phyloP scores from a whole-genome alignment of 2,113 vertebrate genomes.

The Ageneiosus marmoratus region DNA sequence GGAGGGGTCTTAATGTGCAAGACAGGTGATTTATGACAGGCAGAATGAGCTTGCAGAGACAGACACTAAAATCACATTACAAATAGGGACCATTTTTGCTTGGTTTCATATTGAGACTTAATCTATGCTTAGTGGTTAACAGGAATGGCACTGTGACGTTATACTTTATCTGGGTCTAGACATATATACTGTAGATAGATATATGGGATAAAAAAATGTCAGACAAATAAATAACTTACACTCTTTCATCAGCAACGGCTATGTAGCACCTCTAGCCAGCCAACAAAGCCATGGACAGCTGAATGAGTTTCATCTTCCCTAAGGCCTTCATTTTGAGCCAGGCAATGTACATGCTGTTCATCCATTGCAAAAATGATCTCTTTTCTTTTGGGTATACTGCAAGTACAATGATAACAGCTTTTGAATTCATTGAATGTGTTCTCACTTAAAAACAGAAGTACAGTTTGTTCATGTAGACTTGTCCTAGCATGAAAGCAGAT shows the following conservation, averaged over 20 bases:
- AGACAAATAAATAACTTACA: slow-evolving; percentile 61
- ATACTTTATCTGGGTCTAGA: slow-evolving; percentile 61
- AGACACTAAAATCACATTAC: slow-evolving; percentile 3
- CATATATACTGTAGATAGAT: too few relatives aligned
- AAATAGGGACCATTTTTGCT: slow-evolving; percentile 24
- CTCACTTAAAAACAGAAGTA: not conserved
- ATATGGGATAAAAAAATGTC: not conserved
- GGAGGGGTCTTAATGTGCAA: slow-evolving; percentile 22
- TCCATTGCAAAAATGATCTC: slow-evolving; percentile 8
- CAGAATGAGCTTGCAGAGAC: slow-evolving; percentile 33
- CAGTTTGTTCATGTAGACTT: not conserved
- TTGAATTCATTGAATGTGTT: slow-evolving; percentile 20
- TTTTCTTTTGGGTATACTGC: not conserved
- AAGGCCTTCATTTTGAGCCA: not conserved
- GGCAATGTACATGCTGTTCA: slow-evolving; percentile 6
- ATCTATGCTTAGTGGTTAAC: not conserved
- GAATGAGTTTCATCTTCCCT: not conserved
- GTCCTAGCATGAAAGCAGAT: slow-evolving; percentile 18
- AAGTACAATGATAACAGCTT: slow-evolving; percentile 11
- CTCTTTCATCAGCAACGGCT: slow-evolving; percentile 67
- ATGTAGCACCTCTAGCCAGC: slow-evolving; percentile 60
- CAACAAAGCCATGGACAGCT: not conserved
- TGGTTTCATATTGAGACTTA: not conserved
- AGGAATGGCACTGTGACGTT: slow-evolving; percentile 43
- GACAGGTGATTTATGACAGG: slow-evolving; percentile 41